Conservation (phyloP, 2,797 vertebrate species). For the Helicolenus hilgendorfi region DNA sequence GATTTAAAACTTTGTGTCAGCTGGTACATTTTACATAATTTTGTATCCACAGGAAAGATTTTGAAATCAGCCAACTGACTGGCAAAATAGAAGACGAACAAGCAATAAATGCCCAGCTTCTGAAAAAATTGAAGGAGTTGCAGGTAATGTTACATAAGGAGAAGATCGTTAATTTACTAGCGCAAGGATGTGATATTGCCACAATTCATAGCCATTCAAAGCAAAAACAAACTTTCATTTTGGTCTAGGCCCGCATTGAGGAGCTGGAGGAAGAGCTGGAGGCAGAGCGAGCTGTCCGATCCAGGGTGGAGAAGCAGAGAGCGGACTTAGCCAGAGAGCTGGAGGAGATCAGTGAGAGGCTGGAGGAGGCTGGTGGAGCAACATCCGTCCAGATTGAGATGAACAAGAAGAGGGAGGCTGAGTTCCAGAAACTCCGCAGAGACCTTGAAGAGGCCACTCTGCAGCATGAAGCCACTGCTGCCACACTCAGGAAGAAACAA, state of each 20-base stretch:
- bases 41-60: conserved; percentile 87
- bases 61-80: conserved; percentile 90
- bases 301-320: conserved; percentile 93
- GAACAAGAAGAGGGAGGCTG: conserved; percentile 94
- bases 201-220: background rate
- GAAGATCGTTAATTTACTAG: background rate
- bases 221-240: background rate
- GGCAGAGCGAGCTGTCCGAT: conserved; percentile 90
- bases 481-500: conserved; percentile 94
- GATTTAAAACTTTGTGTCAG: background rate
- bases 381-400: conserved; percentile 84
- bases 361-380: conserved; percentile 94
- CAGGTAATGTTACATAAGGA: conserved; percentile 80
- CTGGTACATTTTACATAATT: background rate
- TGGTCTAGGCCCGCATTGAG: conserved; percentile 90
- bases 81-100: conserved; percentile 93
- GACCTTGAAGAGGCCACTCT: conserved; percentile 95
- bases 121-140: conserved; percentile 93
- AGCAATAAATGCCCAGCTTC: conserved; percentile 87
- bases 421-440: conserved; percentile 93
- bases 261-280: conserved; percentile 94
- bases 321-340: conserved; percentile 92
- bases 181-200: background rate
- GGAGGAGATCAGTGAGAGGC: conserved; percentile 94
- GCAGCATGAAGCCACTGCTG: conserved; percentile 92